phyloP scores from a whole-genome alignment of 2,113 vertebrate genomes.

The Chionis minor region DNA sequence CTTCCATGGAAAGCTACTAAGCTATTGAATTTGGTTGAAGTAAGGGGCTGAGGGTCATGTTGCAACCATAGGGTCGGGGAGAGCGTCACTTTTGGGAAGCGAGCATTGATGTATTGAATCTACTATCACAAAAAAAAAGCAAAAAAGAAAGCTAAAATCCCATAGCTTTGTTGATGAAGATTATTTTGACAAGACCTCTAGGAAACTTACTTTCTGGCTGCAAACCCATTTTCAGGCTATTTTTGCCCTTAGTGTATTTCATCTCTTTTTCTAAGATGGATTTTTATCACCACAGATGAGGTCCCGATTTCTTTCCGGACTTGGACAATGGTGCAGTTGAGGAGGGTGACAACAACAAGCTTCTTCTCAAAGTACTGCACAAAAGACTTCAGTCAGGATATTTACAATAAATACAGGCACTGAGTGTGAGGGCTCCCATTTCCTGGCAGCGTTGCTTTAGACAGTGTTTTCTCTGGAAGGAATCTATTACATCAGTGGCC shows the following conservation, averaged over 20 bases:
- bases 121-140: not conserved
- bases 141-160: not conserved
- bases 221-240: conserved; percentile 14
- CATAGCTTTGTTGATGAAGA: not conserved
- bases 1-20: not conserved
- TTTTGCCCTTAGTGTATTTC: conserved; percentile 20
- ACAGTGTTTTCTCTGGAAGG: conserved; percentile 33
- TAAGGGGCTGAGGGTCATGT: not conserved
- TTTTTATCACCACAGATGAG: not conserved
- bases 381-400: conserved; percentile 65
- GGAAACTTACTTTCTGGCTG: conserved; percentile 18
- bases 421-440: not conserved
- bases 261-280: not conserved
- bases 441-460: conserved; percentile 7
- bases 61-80: not conserved
- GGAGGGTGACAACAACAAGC: conserved; percentile 54
- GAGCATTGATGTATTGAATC: not conserved
- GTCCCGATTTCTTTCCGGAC: conserved; percentile 26
- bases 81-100: not conserved
- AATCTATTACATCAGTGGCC: conserved; percentile 61
- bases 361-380: conserved; percentile 34
- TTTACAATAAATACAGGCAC: conserved; percentile 54
- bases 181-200: conserved; percentile 28
- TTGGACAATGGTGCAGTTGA: conserved; percentile 59
- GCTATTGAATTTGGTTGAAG: not conserved